Conservation (phyloP, 2,113 vertebrate species). For the Antechinus flavipes region DNA sequence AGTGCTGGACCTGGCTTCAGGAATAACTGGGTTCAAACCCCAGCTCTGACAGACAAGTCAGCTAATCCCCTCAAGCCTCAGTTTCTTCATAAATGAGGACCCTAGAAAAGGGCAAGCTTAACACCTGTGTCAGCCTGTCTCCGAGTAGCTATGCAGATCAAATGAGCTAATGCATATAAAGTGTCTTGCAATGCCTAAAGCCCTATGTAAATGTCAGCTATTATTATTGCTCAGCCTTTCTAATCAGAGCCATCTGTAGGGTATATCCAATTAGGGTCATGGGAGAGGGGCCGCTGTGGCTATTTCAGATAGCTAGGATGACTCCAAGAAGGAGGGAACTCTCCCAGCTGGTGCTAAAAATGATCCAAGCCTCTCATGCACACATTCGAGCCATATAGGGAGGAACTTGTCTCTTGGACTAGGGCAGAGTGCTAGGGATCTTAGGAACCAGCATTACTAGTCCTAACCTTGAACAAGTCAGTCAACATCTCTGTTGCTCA, state of each 20-base stretch:
- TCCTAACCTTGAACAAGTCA: neutral
- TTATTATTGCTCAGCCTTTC: neutral
- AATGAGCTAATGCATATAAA: neutral
- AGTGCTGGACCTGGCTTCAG: neutral
- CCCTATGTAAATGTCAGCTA: slow-evolving; percentile 2
- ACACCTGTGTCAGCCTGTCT: neutral
- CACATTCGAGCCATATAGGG: neutral
- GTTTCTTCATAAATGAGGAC: neutral
- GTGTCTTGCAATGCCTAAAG: neutral
- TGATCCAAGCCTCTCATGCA: neutral
- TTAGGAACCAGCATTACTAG: neutral
- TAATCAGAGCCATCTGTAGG: neutral
- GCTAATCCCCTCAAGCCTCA: neutral
- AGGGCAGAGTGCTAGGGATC: neutral
- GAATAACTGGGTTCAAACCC: neutral
- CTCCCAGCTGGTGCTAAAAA: slow-evolving; percentile 1
- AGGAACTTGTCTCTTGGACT: neutral
- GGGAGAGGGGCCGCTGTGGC: neutral
- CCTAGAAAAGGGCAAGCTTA: neutral
- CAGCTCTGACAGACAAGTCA: neutral
- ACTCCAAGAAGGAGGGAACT: neutral
- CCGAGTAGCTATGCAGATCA: neutral
- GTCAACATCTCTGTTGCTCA: neutral
- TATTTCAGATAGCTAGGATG: neutral
- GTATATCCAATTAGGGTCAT: neutral